Evolutionary conservation across 1,140 invertebrate genomes (phyloP).

Genomic region (Euwallacea similis): DNA sequence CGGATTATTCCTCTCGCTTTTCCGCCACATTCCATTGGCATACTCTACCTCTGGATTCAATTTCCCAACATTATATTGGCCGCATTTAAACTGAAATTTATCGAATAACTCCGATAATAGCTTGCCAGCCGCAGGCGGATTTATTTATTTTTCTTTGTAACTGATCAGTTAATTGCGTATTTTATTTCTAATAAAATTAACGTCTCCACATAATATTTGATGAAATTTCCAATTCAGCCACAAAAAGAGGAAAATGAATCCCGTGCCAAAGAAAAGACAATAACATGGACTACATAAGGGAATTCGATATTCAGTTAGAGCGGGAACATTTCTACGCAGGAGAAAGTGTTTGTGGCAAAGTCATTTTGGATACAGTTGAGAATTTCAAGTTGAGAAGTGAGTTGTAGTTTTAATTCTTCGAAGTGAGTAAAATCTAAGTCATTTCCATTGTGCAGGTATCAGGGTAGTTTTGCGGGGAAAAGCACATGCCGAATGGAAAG

Average conservation of each 20-base stretch:
- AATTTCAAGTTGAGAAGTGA: slow-evolving; percentile 78
- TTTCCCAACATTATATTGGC: too few relatives aligned
- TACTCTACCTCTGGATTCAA: too few relatives aligned
- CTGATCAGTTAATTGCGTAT: neutral
- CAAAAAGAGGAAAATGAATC: neutral
- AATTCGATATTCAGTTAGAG: slow-evolving; percentile 77
- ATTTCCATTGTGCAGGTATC: slow-evolving; percentile 61
- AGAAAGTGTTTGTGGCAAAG: slow-evolving; percentile 68
- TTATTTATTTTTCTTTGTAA: neutral
- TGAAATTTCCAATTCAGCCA: neutral
- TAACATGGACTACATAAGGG: slow-evolving; percentile 76
- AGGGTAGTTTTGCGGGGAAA: slow-evolving; percentile 74
- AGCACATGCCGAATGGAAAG: slow-evolving; percentile 83
- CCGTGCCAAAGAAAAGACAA: neutral
- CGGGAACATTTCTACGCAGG: slow-evolving; percentile 79
- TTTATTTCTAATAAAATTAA: slow-evolving; percentile 4
- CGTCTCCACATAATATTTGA: neutral
- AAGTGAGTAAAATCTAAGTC: neutral
- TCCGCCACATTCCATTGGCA: too few relatives aligned
- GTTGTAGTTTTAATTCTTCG: slow-evolving; percentile 39
- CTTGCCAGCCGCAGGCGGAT: neutral
- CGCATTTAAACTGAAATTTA: too few relatives aligned
- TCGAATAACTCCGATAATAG: too few relatives aligned
- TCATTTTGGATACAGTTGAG: slow-evolving; percentile 73
- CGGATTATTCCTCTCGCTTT: too few relatives aligned